Conservation (phyloP, 2,113 vertebrate species). For the Parotia lawesii region DNA sequence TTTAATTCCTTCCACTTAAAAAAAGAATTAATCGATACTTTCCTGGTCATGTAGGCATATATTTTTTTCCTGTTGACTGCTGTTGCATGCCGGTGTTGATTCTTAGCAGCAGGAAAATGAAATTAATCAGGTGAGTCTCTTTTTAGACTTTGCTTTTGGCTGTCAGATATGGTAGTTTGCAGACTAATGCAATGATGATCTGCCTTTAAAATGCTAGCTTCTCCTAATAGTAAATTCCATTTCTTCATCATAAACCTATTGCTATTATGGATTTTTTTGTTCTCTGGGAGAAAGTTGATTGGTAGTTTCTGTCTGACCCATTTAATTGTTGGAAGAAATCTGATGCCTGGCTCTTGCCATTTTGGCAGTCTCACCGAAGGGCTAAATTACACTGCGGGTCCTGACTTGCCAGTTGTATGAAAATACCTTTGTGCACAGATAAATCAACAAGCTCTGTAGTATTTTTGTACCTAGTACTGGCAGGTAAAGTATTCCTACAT, state of each 20-base stretch:
- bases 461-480: not conserved
- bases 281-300: not conserved
- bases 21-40: not conserved
- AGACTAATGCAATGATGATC: not conserved
- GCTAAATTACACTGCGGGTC: not conserved
- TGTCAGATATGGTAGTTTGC: not conserved
- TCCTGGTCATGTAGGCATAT: not conserved
- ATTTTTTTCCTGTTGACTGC: not conserved
- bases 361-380: slow-evolving; percentile 18
- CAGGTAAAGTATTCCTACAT: not conserved
- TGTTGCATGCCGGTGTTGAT: not conserved
- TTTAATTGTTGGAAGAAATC: slow-evolving; percentile 38
- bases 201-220: not conserved
- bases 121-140: not conserved
- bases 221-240: not conserved
- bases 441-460: not conserved
- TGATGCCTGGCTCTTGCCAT: slow-evolving; percentile 2
- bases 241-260: not conserved
- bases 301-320: slow-evolving; percentile 9
- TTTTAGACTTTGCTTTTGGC: not conserved
- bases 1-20: not conserved
- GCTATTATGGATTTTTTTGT: not conserved
- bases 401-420: slow-evolving; percentile 7
- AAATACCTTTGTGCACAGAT: slow-evolving; percentile 5
- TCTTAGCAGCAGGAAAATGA: not conserved